A percentile compares a stretch with the other conserved stretches of the same genome.
phyloP scores from a whole-genome alignment of 2,888 invertebrate species.

The Torymus aiolomorphi region DNA sequence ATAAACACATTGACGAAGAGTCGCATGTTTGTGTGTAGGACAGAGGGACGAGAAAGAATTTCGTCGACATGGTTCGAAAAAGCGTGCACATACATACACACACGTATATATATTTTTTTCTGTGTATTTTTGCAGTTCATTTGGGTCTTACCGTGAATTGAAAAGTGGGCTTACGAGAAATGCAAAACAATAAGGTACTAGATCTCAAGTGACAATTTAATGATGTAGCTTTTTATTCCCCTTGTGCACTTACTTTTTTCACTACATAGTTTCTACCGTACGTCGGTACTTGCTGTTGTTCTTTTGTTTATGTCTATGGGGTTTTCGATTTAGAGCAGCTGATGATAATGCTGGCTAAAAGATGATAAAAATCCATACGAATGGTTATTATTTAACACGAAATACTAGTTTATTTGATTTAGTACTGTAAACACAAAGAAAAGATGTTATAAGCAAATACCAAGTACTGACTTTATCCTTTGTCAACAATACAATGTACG shows the following conservation, averaged over 20 bases:
- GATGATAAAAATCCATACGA: too few species aligned
- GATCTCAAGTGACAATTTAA: conserved; percentile 58
- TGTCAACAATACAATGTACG: conserved; percentile 25
- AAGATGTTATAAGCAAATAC: conserved; percentile 3
- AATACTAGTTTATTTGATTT: background rate
- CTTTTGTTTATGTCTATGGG: too few species aligned
- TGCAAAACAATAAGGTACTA: conserved; percentile 54
- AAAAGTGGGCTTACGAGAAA: conserved; percentile 51
- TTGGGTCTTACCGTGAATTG: conserved; percentile 33
- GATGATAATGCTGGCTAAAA: too few species aligned
- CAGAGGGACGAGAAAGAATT: conserved; percentile 7
- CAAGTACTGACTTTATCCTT: conserved; percentile 33
- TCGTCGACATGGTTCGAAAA: conserved; percentile 19
- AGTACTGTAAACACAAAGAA: conserved; percentile 3
- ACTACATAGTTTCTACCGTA: conserved; percentile 24
- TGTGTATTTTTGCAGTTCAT: conserved; percentile 14
- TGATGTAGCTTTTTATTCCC: conserved; percentile 31
- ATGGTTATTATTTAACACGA: too few species aligned
- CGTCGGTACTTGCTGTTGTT: conserved; percentile 28
- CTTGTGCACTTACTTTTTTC: conserved; percentile 9
- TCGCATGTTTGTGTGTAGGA: too few species aligned
- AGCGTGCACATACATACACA: conserved; percentile 5
- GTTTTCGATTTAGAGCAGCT: too few species aligned
- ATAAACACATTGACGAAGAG: too few species aligned
- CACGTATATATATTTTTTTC: conserved; percentile 10